phyloP scores from a whole-genome alignment of 2,113 vertebrate species.

The Fregata magnificens region DNA sequence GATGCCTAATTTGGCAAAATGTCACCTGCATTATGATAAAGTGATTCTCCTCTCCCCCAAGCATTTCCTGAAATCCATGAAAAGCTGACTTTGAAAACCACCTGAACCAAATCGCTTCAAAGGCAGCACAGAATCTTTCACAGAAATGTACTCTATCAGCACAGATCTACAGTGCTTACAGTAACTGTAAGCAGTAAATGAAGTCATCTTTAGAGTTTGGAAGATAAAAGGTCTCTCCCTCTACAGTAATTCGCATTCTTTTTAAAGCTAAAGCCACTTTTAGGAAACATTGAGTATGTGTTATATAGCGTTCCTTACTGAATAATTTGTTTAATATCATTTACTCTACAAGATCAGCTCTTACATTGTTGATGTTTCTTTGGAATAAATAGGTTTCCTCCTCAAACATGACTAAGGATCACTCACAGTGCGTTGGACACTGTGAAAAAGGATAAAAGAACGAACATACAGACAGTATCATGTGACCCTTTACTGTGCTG shows the following conservation, averaged over 20 bases:
- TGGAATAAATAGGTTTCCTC: neutral
- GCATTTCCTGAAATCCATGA: conserved; percentile 48
- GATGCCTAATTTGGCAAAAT: neutral
- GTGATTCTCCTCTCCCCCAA: neutral
- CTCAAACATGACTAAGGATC: neutral
- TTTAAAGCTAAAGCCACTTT: neutral
- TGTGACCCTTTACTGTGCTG: neutral
- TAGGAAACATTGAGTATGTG: neutral
- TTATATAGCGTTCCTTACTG: neutral
- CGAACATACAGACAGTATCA: neutral
- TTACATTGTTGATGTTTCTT: neutral
- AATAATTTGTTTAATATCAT: conserved; percentile 5
- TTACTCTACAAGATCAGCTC: neutral
- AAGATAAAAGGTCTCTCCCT: neutral
- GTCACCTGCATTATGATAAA: neutral
- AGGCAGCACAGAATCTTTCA: neutral
- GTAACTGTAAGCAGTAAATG: conserved; percentile 1
- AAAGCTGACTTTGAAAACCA: conserved; percentile 33
- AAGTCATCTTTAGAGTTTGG: neutral
- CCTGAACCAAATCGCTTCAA: conserved; percentile 27
- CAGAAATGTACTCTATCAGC: conserved; percentile 25
- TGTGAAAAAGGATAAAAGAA: neutral
- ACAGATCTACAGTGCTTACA: conserved; percentile 14
- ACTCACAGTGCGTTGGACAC: neutral
- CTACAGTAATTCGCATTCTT: neutral